A percentile compares a stretch with the other conserved stretches of the same genome.
These are phyloP conservation scores for Drosophila tsacasi DNA, from an alignment of 1,140 invertebrate species.

Conservation along the genomic window DNA sequence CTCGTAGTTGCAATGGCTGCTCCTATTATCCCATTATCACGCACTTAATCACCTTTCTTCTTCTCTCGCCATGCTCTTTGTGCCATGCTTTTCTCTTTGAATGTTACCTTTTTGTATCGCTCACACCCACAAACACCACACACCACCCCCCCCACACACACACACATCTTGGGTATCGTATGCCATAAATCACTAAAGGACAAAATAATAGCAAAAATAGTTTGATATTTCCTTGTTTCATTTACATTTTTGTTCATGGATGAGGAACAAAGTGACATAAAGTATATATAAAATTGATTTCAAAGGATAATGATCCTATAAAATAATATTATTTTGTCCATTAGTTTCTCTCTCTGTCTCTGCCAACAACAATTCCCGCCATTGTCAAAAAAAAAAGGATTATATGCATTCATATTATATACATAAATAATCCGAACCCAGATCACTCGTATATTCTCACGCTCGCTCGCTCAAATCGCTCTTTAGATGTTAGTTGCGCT, in stretches of 20 bases:
- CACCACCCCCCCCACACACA: background rate
- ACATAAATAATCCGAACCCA: conserved; percentile 5
- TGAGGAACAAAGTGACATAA: background rate
- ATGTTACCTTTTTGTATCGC: conserved; percentile 8
- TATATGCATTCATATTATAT: background rate
- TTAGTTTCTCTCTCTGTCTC: background rate
- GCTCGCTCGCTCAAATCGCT: conserved; percentile 45
- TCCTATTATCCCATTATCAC: background rate
- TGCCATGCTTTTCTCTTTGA: conserved; percentile 7
- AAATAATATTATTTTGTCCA: conserved; percentile 1
- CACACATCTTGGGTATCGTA: background rate
- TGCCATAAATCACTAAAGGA: background rate
- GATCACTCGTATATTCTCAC: conserved; percentile 33
- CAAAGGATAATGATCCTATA: background rate
- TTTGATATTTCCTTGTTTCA: background rate
- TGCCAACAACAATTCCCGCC: background rate
- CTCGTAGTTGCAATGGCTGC: background rate
- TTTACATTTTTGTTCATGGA: no score
- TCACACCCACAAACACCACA: background rate
- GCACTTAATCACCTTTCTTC: background rate
- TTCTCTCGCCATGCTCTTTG: background rate
- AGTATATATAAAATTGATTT: background rate
- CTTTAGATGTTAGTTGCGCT: conserved; percentile 61
- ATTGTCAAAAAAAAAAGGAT: conserved; percentile 1
- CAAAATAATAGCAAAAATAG: conserved; percentile 1